These are phyloP conservation scores for Nezara viridula DNA, from an alignment of 2,888 invertebrate genomes.

Conservation along the genomic window DNA sequence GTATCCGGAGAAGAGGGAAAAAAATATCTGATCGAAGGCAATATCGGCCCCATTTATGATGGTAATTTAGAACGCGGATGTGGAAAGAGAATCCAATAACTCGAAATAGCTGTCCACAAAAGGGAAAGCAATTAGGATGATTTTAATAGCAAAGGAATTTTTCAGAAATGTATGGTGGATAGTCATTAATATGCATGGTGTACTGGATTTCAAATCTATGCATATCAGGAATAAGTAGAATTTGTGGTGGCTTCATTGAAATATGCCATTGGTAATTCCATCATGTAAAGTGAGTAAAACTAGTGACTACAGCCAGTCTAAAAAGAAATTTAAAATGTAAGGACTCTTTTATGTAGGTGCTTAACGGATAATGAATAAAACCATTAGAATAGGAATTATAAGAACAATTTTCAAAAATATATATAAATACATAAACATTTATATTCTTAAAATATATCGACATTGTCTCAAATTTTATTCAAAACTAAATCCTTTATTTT, in stretches of 20 bases:
- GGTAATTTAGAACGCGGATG: not conserved
- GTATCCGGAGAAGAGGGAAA: not conserved
- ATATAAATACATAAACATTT: no score
- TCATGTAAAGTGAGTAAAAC: not conserved
- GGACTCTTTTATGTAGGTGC: no score
- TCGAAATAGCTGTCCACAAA: not conserved
- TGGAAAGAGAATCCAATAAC: conserved; percentile 33
- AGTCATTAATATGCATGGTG: not conserved
- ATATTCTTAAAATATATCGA: no score
- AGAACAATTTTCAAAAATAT: no score
- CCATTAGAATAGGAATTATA: no score
- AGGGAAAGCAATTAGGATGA: conserved; percentile 6
- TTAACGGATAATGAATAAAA: no score
- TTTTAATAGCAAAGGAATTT: not conserved
- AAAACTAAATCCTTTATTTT: no score
- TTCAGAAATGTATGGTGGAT: not conserved
- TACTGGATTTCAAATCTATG: conserved; percentile 10
- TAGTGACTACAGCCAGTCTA: no score
- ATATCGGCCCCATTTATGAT: conserved; percentile 1
- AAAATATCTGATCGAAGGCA: not conserved
- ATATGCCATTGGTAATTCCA: not conserved
- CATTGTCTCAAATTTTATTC: no score
- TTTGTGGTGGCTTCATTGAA: not conserved
- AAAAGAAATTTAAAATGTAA: no score
- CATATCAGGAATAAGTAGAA: not conserved